Conservation (phyloP, 1,140 invertebrate genomes). For the Cardiocondyla obscurior region DNA sequence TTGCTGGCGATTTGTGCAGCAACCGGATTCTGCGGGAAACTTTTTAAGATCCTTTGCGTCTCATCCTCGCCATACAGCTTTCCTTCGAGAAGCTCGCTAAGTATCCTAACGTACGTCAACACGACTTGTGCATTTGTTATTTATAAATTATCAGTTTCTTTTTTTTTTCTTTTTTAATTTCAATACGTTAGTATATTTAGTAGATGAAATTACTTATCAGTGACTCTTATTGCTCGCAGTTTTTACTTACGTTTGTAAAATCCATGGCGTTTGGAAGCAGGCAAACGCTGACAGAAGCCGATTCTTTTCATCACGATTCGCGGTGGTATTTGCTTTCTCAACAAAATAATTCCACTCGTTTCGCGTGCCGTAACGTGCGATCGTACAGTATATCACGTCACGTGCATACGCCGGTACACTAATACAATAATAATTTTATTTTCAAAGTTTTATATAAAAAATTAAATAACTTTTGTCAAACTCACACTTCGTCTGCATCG, state of each 20-base stretch:
- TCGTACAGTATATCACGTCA: conserved; percentile 77
- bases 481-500: conserved; percentile 45
- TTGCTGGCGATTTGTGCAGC: conserved; percentile 72
- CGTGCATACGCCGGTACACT: conserved; percentile 77
- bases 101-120: conserved; percentile 62
- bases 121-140: neutral
- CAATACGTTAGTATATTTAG: too few relatives aligned
- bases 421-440: conserved; percentile 42
- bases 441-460: neutral
- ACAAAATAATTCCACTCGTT: conserved; percentile 77
- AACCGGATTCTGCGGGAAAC: conserved; percentile 74
- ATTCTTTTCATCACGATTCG: conserved; percentile 74
- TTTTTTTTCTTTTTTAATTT: neutral
- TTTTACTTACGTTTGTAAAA: conserved; percentile 75
- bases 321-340: conserved; percentile 64
- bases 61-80: conserved; percentile 70
- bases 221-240: neutral
- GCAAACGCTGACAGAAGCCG: conserved; percentile 74
- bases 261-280: conserved; percentile 77
- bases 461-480: neutral
- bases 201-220: neutral
- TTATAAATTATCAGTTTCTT: neutral
- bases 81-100: conserved; percentile 73
- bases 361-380: conserved; percentile 75
- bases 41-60: conserved; percentile 69